Conservation (phyloP, 2,797 vertebrate genomes). For the Hirundo rustica region DNA sequence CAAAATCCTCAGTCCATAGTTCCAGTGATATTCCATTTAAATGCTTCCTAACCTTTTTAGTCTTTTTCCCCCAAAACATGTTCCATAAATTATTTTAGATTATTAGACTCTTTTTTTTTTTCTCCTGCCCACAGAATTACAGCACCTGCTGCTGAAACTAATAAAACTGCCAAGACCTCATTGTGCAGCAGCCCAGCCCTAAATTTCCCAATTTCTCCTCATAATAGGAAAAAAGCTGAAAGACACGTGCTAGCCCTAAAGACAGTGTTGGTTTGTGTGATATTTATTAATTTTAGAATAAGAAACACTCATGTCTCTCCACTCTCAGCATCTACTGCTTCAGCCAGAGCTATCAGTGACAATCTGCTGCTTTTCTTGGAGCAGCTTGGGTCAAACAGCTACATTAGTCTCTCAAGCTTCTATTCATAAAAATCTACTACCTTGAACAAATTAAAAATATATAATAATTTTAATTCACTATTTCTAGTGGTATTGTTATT, state of each 20-base stretch:
- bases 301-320: accelerated
- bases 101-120: background rate
- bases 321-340: background rate
- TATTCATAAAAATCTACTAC: background rate
- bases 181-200: background rate
- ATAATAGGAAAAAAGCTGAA: background rate
- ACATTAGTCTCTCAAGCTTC: background rate
- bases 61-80: background rate
- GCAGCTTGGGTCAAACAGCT: background rate
- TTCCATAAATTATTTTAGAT: background rate
- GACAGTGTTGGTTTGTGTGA: background rate
- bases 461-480: background rate
- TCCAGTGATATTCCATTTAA: background rate
- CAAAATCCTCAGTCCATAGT: background rate
- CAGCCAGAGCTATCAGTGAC: background rate
- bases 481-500: background rate
- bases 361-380: background rate
- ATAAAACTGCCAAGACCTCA: background rate
- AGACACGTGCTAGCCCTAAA: background rate
- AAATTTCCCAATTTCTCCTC: background rate
- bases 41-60: background rate
- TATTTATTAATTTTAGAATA: background rate
- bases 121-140: background rate
- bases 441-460: background rate
- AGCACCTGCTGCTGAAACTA: background rate